Conservation (phyloP, 2,888 invertebrate genomes). For the Heliothis peltigera region DNA sequence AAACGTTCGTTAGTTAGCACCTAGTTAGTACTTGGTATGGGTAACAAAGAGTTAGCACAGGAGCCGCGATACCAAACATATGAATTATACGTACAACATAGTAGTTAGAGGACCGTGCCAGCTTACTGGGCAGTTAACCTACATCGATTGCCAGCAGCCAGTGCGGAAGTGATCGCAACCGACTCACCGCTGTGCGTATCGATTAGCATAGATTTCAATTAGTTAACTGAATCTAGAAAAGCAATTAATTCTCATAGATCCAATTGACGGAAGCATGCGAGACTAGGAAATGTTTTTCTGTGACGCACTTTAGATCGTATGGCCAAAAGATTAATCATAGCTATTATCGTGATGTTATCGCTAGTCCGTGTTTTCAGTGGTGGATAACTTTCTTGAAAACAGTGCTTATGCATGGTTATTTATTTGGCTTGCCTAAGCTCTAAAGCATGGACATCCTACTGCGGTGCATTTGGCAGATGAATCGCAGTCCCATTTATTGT, state of each 20-base stretch:
- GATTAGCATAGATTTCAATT: conserved; percentile 56
- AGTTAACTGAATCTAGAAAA: conserved; percentile 23
- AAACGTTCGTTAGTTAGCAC: conserved; percentile 27
- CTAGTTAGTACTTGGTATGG: background rate
- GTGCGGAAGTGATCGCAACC: conserved; percentile 72
- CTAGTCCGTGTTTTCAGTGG: conserved; percentile 13
- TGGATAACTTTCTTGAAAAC: conserved; percentile 16
- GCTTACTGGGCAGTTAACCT: conserved; percentile 76
- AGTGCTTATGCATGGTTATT: conserved; percentile 11
- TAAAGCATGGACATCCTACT: conserved; percentile 15
- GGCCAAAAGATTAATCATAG: conserved; percentile 14
- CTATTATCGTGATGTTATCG: conserved; percentile 14
- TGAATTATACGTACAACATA: conserved; percentile 51
- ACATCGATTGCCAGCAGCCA: conserved; percentile 75
- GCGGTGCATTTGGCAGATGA: conserved; percentile 44
- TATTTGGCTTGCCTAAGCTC: conserved; percentile 28
- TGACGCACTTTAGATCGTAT: conserved; percentile 18
- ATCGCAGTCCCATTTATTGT: conserved; percentile 40
- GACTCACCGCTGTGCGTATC: conserved; percentile 58
- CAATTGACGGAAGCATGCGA: conserved; percentile 18
- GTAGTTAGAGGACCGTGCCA: conserved; percentile 68
- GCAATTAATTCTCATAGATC: conserved; percentile 5
- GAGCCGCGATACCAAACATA: conserved; percentile 32
- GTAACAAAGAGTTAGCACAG: conserved; percentile 38
- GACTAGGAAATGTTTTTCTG: conserved; percentile 16